Evolutionary conservation across 2,888 invertebrate species (phyloP), one percentile per base, ranked within the genome.

Genomic region (Geotrupes spiniger): DNA sequence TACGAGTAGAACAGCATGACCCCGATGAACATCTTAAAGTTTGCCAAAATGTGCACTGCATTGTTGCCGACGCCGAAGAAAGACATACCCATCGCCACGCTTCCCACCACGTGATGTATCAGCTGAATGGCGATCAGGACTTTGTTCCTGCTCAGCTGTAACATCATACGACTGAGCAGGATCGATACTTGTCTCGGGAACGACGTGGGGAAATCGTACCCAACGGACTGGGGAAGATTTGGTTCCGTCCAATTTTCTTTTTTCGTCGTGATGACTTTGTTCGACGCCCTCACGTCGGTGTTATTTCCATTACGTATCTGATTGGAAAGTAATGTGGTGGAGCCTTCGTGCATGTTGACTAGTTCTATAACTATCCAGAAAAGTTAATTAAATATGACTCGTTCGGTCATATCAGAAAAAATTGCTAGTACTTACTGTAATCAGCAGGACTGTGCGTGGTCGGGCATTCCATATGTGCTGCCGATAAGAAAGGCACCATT

Each of bases 381-480:
- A n/a, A n/a, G n/a, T n/a, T n/a, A n/a, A n/a, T n/a, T n/a, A n/a
- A n/a, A n/a, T n/a, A n/a, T n/a, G n/a, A n/a, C n/a, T n/a, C n/a
- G n/a, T n/a, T n/a, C n/a, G n/a, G n/a, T n/a, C n/a, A n/a, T n/a
- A n/a, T n/a, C n/a, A n/a, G n/a, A n/a, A 21, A 21, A 21, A 21
- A 21, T 21, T 21, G 3, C 6, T 6, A 21, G 21, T 27, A 52
- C 56, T 56, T 52, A 58, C 58, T 52, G 21, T 81, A 87, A 69
- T 88, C 88, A 1, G 87, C 85, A 0, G 87, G 87, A 63, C 87
- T 88, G 71, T 88, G 82, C 27, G 84, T 85, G 4, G 79, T 78
- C 1, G 87, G 87, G 64, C 88, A 88, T 3, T 80, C 68, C 51
- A 85, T 75, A 4, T 80, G 81, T 26, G 79, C 74, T 45, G 78